Evolutionary conservation across 2,113 vertebrate species (phyloP), one percentile per base, ranked within the genome.

Genomic region (Chlamydotis undulata): DNA sequence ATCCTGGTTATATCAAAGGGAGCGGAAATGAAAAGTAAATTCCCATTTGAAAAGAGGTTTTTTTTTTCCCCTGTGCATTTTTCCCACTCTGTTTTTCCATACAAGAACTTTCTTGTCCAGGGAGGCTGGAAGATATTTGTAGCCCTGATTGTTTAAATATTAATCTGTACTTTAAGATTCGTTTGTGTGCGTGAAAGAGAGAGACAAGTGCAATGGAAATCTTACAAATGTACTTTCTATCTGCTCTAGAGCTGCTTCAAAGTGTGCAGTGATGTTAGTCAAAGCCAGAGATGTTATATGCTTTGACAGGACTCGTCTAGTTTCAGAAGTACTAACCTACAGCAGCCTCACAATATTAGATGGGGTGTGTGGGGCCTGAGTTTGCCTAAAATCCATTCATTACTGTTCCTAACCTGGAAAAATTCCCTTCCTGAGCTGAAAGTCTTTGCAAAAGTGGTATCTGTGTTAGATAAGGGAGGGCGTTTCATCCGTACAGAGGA

Each of bases 261-360:
- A 94, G 85, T 0, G 0, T 39, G 79, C 50, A 73, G 79, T 65
- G 55, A 43, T 56, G 91, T 63, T 81, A 94, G n/a, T 65, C 65
- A 90, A 88, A 94, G 70, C n/a, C 70, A 63, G 81, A 90, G 85
- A 96, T 70, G 52, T 78, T 64, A 90, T 26, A 10, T 56, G 79
- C 86, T 96, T 94, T 96, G 97, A 96, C 94, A 95, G 80, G 85
- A 91, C 71, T 35, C 56, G 90, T 94, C 93, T 97, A 67, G 63
- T 95, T 97, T 94, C 94, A 94, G 73, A 96, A 94, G 89, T 59
- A 94, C 87, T 90, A 96, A 96, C 78, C 53, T 90, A 47, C 69
- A 95, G 76, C 94, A 86, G n/a, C 35, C 92, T 59, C 77, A 64
- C 80, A 85, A 43, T 80, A 82, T 95, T 92, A 89, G 77, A 56